Base-by-base conservation (phyloP, 1,140 invertebrate species). In the Ceratina japonica region DNA sequence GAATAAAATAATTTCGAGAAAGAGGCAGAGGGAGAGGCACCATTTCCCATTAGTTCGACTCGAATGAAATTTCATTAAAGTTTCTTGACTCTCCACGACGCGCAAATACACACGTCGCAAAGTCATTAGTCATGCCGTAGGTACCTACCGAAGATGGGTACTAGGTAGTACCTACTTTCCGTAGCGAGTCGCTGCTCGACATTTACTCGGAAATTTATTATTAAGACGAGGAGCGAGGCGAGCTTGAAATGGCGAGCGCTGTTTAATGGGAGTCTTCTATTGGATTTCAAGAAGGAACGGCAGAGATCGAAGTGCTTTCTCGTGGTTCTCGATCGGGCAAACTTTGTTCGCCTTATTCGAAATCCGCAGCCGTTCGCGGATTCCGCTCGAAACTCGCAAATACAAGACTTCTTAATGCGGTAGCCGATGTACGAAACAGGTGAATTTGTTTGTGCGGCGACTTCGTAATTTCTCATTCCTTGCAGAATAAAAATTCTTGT, bases 1-100 rank as follows among this genome's bases (percentile, higher is more conserved):
- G 37, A 44, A 44, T 44, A 44, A 44, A 44, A 37, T 37, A 37
- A 44, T 44, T 44, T 44, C 37, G 37, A 44, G 5, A 3, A 44
- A 44, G 37, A 10, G 37, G 10, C 0, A 44, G 37, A 44, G 10
- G 10, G 37, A 44, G 37, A 44, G 37, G 10, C 37, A 44, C 2
- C 37, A 44, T 44, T 44, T 44, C 37, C 37, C 37, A 44, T 44
- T 44, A 44, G 37, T 44, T 44, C 37, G 37, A 44, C 37, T 44
- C 10, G 24, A 63, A 63, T 52, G 59, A 73, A 73, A 63, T 73
- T 73, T 73, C 24, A 31, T 51, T 37, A 73, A 63, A 73, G 70
- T 72, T 72, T 31, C 66, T 58, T 51, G 37, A 62, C 58, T 22
- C 49, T 20, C 24, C 12, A 16, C 54, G 54, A 71, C 54, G 52